Evolutionary conservation across 2,113 vertebrate species (phyloP).

Genomic region (Hemichromis elongatus): DNA sequence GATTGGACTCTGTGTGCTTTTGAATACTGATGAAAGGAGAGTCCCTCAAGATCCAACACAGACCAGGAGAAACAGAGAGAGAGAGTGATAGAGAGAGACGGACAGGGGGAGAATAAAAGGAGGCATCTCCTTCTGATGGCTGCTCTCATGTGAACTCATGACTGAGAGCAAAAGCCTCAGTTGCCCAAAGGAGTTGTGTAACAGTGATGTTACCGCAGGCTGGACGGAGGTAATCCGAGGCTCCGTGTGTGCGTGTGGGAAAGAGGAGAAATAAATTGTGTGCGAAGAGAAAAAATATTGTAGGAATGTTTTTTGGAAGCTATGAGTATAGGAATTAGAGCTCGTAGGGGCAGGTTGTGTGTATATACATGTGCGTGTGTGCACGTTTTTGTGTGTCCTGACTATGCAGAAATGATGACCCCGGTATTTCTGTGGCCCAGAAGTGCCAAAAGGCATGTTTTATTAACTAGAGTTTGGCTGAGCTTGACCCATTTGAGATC

Average conservation of each 20-base stretch:
- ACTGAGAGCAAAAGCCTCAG: not conserved
- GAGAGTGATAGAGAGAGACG: not conserved
- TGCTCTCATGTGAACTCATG: not conserved
- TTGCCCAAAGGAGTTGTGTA: not conserved
- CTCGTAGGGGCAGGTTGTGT: not conserved
- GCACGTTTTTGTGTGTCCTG: not conserved
- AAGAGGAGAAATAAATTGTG: not conserved
- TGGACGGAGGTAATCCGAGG: not conserved
- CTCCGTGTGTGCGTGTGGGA: not conserved
- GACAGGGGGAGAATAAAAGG: not conserved
- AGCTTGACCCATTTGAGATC: slow-evolving; percentile 28
- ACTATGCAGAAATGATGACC: slow-evolving; percentile 36
- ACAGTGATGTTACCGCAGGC: not conserved
- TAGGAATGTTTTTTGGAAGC: not conserved
- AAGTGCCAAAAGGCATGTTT: slow-evolving; percentile 36
- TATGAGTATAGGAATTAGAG: not conserved
- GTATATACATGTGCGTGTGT: not conserved
- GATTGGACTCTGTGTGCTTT: not conserved
- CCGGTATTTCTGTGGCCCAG: slow-evolving; percentile 7
- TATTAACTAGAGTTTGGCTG: slow-evolving; percentile 41
- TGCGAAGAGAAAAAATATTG: not conserved
- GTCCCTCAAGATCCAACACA: not conserved
- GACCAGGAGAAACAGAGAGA: not conserved
- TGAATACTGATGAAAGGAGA: not conserved
- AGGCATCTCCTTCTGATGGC: not conserved